Evolutionary conservation across 2,888 invertebrate genomes (phyloP).

Genomic region (Fissipunctia ypsillon): DNA sequence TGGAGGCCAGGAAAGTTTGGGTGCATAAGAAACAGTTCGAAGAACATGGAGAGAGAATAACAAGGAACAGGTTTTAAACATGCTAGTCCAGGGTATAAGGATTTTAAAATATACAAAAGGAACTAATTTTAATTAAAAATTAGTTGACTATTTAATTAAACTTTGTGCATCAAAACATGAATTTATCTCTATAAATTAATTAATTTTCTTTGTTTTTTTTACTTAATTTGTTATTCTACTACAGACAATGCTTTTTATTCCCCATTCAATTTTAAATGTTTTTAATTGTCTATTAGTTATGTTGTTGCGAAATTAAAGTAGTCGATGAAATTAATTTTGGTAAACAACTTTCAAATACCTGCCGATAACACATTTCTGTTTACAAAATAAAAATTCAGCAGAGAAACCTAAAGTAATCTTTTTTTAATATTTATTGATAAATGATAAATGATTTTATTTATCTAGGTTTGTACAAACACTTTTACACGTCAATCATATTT

Average conservation of each 20-base stretch:
- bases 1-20: constrained; percentile 77
- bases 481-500: no score
- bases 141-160: neutral
- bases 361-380: neutral
- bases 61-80: constrained; percentile 77
- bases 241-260: neutral
- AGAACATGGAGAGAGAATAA: constrained; percentile 80
- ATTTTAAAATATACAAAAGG: neutral
- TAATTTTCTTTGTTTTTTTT: neutral
- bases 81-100: no score
- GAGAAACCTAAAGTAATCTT: neutral
- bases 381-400: neutral
- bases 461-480: no score
- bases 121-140: neutral
- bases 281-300: neutral
- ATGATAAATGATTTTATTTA: no score
- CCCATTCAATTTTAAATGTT: neutral
- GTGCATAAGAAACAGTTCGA: constrained; percentile 80
- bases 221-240: neutral
- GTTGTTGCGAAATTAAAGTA: neutral
- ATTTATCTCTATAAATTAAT: no score
- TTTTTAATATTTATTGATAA: neutral
- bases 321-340: no score
- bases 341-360: neutral
- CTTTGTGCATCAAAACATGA: neutral